A percentile compares a stretch with the other conserved stretches of the same genome.
Evolutionary conservation across 2,797 vertebrate species (phyloP).

Genomic region (Adrianichthys oophorus): DNA sequence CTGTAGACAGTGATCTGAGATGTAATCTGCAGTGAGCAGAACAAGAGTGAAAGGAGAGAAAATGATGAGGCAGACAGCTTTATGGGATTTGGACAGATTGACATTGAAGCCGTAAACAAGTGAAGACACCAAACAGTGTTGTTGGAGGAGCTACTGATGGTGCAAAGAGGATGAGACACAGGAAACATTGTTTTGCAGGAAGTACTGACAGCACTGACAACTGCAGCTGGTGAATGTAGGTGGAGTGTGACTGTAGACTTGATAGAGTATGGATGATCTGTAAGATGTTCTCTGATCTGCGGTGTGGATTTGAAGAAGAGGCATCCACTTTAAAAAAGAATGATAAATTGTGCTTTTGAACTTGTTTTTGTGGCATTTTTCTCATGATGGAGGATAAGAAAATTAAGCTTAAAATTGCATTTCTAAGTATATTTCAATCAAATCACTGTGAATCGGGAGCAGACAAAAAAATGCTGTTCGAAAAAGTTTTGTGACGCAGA

Average conservation of each 20-base stretch:
- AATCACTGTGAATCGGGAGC: too few species aligned
- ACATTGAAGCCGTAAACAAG: slow-evolving; percentile 66
- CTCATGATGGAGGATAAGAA: too few species aligned
- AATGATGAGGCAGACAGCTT: slow-evolving; percentile 51
- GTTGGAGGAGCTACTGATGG: slow-evolving; percentile 26
- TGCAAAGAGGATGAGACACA: slow-evolving; percentile 32
- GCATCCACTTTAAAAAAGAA: too few species aligned
- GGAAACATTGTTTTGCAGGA: slow-evolving; percentile 30
- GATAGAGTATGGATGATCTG: slow-evolving; percentile 26
- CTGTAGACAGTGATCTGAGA: slow-evolving; percentile 65
- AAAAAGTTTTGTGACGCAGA: too few species aligned
- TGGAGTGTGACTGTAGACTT: slow-evolving; percentile 29
- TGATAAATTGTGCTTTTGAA: too few species aligned
- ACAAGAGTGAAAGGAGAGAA: slow-evolving; percentile 27
- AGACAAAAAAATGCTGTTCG: too few species aligned
- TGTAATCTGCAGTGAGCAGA: slow-evolving; percentile 67
- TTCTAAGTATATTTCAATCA: too few species aligned
- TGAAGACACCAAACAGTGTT: slow-evolving; percentile 48
- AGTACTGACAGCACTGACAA: slow-evolving; percentile 33
- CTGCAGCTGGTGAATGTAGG: slow-evolving; percentile 24
- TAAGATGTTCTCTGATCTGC: slow-evolving; percentile 12
- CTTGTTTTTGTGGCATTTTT: too few species aligned
- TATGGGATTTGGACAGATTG: slow-evolving; percentile 43
- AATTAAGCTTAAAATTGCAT: too few species aligned
- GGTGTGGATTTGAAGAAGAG: too few species aligned